phyloP scores from a whole-genome alignment of 2,113 vertebrate genomes.

The Alexandromys fortis region DNA sequence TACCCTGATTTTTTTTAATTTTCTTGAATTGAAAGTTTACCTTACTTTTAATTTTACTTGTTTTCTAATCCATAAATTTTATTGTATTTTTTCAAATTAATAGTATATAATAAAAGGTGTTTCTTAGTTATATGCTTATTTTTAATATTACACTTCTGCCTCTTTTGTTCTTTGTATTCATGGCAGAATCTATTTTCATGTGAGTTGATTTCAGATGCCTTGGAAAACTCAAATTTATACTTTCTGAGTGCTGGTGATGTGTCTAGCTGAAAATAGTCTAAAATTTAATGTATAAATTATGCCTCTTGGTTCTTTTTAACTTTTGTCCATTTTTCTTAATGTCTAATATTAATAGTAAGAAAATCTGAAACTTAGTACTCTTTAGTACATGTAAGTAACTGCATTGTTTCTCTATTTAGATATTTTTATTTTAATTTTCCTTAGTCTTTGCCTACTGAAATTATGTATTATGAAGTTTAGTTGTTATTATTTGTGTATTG shows the following conservation, averaged over 20 bases:
- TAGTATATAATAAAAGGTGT: neutral
- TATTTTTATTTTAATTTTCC: neutral
- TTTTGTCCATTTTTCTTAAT: neutral
- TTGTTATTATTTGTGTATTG: neutral
- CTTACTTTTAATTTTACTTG: conserved; percentile 9
- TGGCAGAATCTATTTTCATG: neutral
- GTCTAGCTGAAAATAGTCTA: neutral
- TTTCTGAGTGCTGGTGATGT: neutral
- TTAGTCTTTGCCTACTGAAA: conserved; percentile 6
- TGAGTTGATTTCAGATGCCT: neutral
- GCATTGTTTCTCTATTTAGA: neutral
- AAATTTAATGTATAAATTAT: neutral
- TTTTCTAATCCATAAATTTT: neutral
- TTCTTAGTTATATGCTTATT: neutral
- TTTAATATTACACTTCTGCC: neutral
- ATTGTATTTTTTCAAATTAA: neutral
- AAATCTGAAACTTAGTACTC: neutral
- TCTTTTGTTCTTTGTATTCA: neutral
- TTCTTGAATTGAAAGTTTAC: neutral
- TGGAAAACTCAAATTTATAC: neutral
- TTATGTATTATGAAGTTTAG: neutral
- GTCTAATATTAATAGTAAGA: neutral
- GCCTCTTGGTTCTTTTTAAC: neutral
- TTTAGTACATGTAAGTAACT: neutral
- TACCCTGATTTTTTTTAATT: neutral